Percentiles rank a stretch among this genome's conserved stretches.
Conservation (phyloP, 2,113 vertebrate genomes). For the Edolisoma coerulescens region DNA sequence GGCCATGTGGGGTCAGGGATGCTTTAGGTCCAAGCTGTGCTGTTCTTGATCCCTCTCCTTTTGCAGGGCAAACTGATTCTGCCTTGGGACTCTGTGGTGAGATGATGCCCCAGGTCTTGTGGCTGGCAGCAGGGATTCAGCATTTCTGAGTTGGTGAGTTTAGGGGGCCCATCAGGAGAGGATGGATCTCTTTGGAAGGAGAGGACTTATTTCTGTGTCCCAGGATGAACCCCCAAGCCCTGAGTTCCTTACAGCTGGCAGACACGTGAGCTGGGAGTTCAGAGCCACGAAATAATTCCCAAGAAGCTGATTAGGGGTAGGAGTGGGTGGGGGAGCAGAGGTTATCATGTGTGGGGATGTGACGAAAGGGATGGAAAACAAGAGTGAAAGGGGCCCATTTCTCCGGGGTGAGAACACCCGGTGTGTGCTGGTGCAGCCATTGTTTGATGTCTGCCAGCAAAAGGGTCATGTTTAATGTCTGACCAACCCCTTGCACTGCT, state of each 20-base stretch:
- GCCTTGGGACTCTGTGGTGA: not conserved
- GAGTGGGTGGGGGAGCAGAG: constrained; percentile 14
- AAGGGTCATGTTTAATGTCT: not conserved
- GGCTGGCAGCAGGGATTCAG: not conserved
- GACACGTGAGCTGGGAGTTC: not conserved
- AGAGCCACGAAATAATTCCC: not conserved
- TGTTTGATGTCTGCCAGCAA: not conserved
- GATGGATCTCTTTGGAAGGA: not conserved
- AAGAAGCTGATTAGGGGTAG: constrained; percentile 10
- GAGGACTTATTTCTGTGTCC: not conserved
- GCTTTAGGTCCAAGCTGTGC: not conserved
- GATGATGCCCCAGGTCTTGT: not conserved
- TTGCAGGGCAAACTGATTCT: not conserved
- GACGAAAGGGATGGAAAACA: constrained; percentile 15
- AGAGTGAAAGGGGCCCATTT: not conserved
- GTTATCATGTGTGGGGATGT: not conserved
- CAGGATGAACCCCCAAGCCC: not conserved
- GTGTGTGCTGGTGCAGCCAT: not conserved
- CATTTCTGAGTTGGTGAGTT: not conserved
- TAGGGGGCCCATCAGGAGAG: not conserved
- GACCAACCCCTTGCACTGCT: not conserved
- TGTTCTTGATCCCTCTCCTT: not conserved
- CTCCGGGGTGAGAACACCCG: not conserved
- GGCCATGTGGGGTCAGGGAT: fast-evolving
- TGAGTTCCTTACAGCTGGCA: not conserved